Percentiles rank a stretch among this genome's conserved stretches.
Evolutionary conservation across 1,140 invertebrate genomes (phyloP).

Genomic region (Drosophila yakuba): DNA sequence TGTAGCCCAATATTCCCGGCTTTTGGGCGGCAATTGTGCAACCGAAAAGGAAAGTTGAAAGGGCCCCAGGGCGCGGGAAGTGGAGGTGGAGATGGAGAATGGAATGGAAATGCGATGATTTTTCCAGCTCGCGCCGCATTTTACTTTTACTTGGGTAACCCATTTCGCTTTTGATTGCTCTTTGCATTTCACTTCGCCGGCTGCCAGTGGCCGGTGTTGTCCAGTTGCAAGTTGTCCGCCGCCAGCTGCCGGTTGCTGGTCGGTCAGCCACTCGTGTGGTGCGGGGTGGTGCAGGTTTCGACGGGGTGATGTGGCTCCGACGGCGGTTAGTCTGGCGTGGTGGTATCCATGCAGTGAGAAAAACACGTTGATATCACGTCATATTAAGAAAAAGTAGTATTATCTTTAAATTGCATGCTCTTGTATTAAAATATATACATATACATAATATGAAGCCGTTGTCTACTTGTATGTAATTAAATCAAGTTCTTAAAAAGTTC

Average conservation of each 20-base stretch:
- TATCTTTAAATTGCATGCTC: no score
- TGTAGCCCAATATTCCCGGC: not conserved
- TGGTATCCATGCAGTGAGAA: constrained; percentile 12
- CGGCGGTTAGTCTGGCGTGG: constrained; percentile 32
- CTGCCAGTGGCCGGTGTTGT: constrained; percentile 37
- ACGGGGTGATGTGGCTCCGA: constrained; percentile 7
- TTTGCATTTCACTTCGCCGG: constrained; percentile 66
- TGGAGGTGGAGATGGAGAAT: not conserved
- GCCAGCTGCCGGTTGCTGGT: constrained; percentile 35
- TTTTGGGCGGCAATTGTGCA: constrained; percentile 56
- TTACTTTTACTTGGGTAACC: constrained; percentile 78
- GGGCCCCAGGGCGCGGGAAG: constrained; percentile 36
- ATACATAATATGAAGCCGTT: no score
- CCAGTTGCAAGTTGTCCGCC: constrained; percentile 13
- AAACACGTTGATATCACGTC: not conserved
- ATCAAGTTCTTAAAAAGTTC: not conserved
- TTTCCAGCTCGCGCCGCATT: constrained; percentile 51
- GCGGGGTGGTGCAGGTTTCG: constrained; percentile 2
- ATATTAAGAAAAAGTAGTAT: no score
- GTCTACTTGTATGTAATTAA: no score
- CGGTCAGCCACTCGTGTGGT: constrained; percentile 17
- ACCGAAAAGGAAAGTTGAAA: constrained; percentile 77
- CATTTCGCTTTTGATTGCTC: constrained; percentile 79
- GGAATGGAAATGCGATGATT: constrained; percentile 28
- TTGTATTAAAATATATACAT: no score